These are phyloP conservation scores for Tenualosa ilisha DNA, from an alignment of 2,797 vertebrate species.

Conservation along the genomic window DNA sequence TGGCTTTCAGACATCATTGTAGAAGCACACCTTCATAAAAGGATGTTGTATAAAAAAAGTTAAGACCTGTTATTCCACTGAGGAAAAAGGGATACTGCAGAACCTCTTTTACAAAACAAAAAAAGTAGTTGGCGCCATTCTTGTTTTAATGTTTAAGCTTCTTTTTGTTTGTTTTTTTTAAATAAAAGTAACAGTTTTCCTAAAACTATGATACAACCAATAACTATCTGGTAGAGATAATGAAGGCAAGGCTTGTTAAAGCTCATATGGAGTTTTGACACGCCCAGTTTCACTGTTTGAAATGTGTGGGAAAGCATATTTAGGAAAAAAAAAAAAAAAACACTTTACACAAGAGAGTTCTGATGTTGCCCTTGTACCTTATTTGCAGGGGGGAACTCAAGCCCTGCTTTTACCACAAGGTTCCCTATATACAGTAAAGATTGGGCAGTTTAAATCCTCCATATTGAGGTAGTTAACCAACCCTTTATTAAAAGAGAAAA, in stretches of 20 bases:
- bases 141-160: constrained; percentile 82
- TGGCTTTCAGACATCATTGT: constrained; percentile 41
- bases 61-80: constrained; percentile 48
- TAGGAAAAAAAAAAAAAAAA: neutral
- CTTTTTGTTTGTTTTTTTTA: constrained; percentile 55
- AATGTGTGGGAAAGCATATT: constrained; percentile 72
- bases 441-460: constrained; percentile 88
- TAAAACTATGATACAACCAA: constrained; percentile 86
- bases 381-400: constrained; percentile 74
- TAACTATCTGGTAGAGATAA: constrained; percentile 87
- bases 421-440: constrained; percentile 89
- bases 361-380: constrained; percentile 85
- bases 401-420: constrained; percentile 87
- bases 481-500: constrained; percentile 78
- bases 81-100: constrained; percentile 80
- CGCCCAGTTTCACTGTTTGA: constrained; percentile 68
- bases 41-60: constrained; percentile 74
- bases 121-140: constrained; percentile 78
- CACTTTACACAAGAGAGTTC: constrained; percentile 78
- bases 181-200: constrained; percentile 75
- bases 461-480: constrained; percentile 96
- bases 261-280: constrained; percentile 77
- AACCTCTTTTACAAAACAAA: constrained; percentile 56
- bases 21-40: constrained; percentile 29
- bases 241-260: constrained; percentile 86